Evolutionary conservation across 2,888 invertebrate genomes (phyloP).

Genomic region (Cryptophagus acutangulus): DNA sequence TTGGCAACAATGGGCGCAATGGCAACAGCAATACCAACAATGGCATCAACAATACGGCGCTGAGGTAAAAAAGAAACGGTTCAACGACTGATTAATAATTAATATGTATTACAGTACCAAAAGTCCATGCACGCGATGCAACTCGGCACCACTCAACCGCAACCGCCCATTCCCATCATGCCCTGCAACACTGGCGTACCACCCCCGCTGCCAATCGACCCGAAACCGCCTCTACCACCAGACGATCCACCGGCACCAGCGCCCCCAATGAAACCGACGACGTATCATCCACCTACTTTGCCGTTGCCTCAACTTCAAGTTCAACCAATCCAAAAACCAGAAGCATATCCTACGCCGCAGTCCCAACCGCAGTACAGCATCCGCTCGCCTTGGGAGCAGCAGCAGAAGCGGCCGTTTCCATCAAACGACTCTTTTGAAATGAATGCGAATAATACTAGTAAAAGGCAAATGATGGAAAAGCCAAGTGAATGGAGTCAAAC

Average conservation of each 20-base stretch:
- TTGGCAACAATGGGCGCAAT: slow-evolving; percentile 71
- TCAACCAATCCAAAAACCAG: neutral
- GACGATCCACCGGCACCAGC: slow-evolving; percentile 26
- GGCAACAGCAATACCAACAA: slow-evolving; percentile 72
- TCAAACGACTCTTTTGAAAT: too few relatives aligned
- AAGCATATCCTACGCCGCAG: too few relatives aligned
- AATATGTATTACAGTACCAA: slow-evolving; percentile 49
- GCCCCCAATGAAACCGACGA: slow-evolving; percentile 8
- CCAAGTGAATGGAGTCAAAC: slow-evolving; percentile 17
- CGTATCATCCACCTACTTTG: neutral
- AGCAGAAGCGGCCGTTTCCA: slow-evolving; percentile 20
- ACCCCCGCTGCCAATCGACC: slow-evolving; percentile 50
- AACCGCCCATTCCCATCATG: slow-evolving; percentile 39
- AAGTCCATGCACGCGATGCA: slow-evolving; percentile 49
- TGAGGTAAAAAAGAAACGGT: slow-evolving; percentile 52
- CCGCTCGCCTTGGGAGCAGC: too few relatives aligned
- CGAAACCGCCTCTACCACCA: slow-evolving; percentile 45
- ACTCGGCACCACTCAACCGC: slow-evolving; percentile 34
- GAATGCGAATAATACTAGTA: too few relatives aligned
- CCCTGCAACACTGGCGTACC: slow-evolving; percentile 41
- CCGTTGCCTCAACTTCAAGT: neutral
- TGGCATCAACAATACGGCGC: slow-evolving; percentile 74
- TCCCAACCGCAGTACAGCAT: too few relatives aligned
- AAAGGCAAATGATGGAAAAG: slow-evolving; percentile 19
- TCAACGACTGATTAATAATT: neutral